Base-by-base conservation (phyloP, 2,888 invertebrate genomes). In the Morpho achilles region DNA sequence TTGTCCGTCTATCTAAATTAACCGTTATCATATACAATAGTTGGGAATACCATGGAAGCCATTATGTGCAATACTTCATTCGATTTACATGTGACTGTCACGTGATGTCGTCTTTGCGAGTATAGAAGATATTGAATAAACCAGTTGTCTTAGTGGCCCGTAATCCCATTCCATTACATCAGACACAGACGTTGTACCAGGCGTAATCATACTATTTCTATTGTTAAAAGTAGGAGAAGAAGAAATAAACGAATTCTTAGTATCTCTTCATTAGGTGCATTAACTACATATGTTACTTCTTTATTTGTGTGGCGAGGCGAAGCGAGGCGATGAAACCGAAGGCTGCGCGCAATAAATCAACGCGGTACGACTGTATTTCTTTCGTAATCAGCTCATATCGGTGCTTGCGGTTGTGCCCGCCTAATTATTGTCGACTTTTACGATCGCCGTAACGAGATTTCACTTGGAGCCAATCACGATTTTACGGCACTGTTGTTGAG, bases 351-450 rank as follows among this genome's bases (percentile, higher is more conserved):
- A 80, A 87, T 88, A 88, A 88, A 88, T 88, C 88, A 88, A 84
- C 80, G 75, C 72, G 73, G 80, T 80, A 82, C 84, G 87, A 86
- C 82, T 87, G 87, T 88, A 87, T 87, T 88, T 88, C 87, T 89
- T 87, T 84, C 85, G 85, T 87, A 87, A 89, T 89, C 87, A 87
- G 87, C 87, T 87, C 85, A 86, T 89, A 88, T 88, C 87, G 85
- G 77, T 73, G 81, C 82, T 80, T 77, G 84, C 82, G 80, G 87
- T 82, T 84, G 84, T 81, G 82, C 76, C 82, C 82, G 84, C 84
- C 87, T 88, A 89, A 89, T 89, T 88, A 89, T 87, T 87, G 87
- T 86, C 82, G 88, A 89, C 87, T 83, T 88, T 88, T 87, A 89
- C 87, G 87, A 87, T 84, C 83, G 74, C 76, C 79, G 82, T 87